These are phyloP conservation scores for Gymnopithys bicolor DNA, from an alignment of 2,797 vertebrate species.

Conservation along the genomic window DNA sequence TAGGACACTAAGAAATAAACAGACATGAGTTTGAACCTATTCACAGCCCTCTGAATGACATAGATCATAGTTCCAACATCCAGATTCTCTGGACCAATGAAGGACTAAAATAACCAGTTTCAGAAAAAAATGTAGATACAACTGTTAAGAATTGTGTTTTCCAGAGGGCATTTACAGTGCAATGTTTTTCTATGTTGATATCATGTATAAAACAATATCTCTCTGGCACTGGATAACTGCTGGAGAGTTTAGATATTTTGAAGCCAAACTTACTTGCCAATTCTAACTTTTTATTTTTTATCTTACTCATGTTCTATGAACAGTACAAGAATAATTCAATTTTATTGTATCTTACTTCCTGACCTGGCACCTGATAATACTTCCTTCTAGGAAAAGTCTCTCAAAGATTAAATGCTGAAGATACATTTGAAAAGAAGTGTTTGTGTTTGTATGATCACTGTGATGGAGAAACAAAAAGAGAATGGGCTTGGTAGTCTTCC, in stretches of 20 bases:
- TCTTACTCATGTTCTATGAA: not conserved
- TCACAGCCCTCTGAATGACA: not conserved
- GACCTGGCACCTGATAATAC: not conserved
- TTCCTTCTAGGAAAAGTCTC: conserved; percentile 17
- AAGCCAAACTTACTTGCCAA: conserved; percentile 32
- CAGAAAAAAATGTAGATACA: not conserved
- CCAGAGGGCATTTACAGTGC: not conserved
- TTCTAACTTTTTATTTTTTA: not conserved
- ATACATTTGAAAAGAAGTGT: conserved; percentile 23
- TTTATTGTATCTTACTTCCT: conserved; percentile 2
- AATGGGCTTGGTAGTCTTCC: conserved; percentile 1
- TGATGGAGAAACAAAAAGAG: not conserved
- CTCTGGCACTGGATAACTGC: not conserved
- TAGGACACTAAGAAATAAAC: not conserved
- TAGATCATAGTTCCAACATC: not conserved
- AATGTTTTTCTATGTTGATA: conserved; percentile 3
- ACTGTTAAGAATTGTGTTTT: not conserved
- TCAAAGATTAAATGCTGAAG: not conserved
- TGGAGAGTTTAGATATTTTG: not conserved
- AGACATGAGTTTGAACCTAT: not conserved
- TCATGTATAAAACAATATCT: not conserved
- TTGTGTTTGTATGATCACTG: not conserved
- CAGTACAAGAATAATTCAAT: conserved; percentile 7
- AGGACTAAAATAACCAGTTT: not conserved
- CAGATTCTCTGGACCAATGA: not conserved